Base-by-base conservation (phyloP, 2,888 invertebrate genomes). In the Drosophila kanekoi region DNA sequence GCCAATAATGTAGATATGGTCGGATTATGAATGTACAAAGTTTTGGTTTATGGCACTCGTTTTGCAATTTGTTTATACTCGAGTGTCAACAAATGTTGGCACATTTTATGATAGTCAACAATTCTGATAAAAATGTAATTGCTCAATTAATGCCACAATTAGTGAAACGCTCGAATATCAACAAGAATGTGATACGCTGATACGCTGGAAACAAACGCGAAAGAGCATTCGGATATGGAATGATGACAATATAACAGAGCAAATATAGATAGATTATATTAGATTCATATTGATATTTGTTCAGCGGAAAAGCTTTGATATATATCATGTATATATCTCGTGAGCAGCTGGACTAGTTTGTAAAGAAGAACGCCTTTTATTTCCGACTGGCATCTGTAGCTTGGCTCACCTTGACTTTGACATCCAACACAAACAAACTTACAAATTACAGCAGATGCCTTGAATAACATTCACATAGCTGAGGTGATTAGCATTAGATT, bases 1-100 rank as follows among this genome's bases (percentile, higher is more conserved):
- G 61, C 9, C 49, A 11, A 23, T 47, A 74, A 62, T 62, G 69
- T 62, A 61, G 64, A 64, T 74, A 64, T 69, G 61, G 35, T 54
- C 51, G 33, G 56, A 38, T 60, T 20, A 61, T 51, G 47, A 51
- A 43, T 53, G 57, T 72, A 28, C 41, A 41, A 53, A 41, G 13
- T 14, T 13, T 43, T 0, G 2, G n/a, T 41, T 74, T 52, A 59
- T 45, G 52, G 20, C 75, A 28, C 45, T 41, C 47, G 52, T 9
- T 47, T 13, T 44, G 10, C 13, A 11, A 58, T 64, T 58, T 47
- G 23, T 41, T 44, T 52, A 23, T 4, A 16, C 32, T 56, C 1
- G 48, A 60, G 57, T 49, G 43, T 41, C 52, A 71, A 64, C 58
- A 58, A 65, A 44, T 48, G 23, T 65, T 70, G 48, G 53, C 64